Evolutionary conservation across 2,113 vertebrate genomes (phyloP).

Genomic region (Peucedramus taeniatus): DNA sequence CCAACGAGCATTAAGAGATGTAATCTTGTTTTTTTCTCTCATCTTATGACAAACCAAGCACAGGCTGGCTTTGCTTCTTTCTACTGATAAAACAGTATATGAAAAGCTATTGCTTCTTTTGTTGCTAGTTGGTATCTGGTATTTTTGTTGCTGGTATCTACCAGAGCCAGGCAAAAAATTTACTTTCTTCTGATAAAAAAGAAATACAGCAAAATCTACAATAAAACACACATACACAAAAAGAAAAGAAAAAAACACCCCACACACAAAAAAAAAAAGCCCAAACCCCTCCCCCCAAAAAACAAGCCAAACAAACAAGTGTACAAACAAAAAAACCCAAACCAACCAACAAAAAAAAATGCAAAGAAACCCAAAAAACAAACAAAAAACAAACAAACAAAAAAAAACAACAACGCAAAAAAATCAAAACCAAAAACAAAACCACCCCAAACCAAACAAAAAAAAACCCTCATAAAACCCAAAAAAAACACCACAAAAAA

Average conservation of each 20-base stretch:
- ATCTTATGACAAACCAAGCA: not conserved
- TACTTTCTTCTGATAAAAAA: not conserved
- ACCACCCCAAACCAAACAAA: not conserved
- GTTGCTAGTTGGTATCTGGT: too few species aligned
- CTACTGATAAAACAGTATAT: not conserved
- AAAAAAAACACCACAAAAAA: not conserved
- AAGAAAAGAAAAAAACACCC: not conserved
- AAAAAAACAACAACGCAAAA: not conserved
- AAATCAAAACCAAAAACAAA: not conserved
- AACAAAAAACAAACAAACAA: not conserved
- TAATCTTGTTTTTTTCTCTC: not conserved
- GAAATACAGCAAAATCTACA: not conserved
- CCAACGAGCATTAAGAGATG: not conserved
- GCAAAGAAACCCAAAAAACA: not conserved
- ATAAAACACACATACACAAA: not conserved
- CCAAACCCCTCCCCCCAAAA: too few species aligned
- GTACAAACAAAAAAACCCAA: not conserved
- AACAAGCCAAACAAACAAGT: not conserved
- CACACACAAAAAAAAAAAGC: not conserved
- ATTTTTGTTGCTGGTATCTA: not conserved
- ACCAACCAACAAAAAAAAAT: not conserved
- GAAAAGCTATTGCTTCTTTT: not conserved
- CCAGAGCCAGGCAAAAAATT: not conserved
- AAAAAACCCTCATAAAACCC: not conserved
- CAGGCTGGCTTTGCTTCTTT: not conserved